Percentiles rank a stretch among this genome's conserved stretches.
Conservation (phyloP, 1,140 invertebrate species). For the Heliconius melpomene region DNA sequence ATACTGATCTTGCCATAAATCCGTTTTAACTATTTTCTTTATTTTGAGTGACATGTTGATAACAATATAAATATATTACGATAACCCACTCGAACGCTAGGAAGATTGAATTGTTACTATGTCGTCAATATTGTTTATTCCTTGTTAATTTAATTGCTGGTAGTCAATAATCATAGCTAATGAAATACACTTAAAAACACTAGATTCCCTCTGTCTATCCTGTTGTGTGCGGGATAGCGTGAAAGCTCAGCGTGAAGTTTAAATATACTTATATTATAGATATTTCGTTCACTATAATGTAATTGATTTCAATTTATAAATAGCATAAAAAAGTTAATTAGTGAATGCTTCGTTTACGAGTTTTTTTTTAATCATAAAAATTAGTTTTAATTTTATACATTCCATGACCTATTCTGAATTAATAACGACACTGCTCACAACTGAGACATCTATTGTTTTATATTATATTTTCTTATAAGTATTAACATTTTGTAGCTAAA, state of each 20-base stretch:
- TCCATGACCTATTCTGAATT: not conserved
- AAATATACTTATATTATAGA: too few relatives aligned
- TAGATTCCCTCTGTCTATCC: too few relatives aligned
- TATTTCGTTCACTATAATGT: too few relatives aligned
- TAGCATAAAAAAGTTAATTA: too few relatives aligned
- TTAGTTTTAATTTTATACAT: not conserved
- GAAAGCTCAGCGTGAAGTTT: too few relatives aligned
- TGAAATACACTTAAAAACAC: not conserved
- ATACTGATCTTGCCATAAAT: constrained; percentile 33
- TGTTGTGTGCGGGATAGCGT: too few relatives aligned
- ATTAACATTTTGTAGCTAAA: not conserved
- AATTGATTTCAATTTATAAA: too few relatives aligned
- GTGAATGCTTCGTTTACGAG: too few relatives aligned
- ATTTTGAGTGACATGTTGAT: constrained; percentile 29
- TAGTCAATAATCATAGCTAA: not conserved
- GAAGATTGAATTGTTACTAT: not conserved
- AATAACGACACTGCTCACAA: not conserved
- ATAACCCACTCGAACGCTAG: not conserved
- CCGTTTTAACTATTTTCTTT: constrained; percentile 30
- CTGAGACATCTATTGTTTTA: not conserved
- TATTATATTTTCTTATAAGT: not conserved
- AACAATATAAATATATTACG: constrained; percentile 14
- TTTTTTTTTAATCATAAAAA: not conserved
- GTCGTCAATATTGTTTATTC: not conserved
- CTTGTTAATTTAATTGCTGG: not conserved